Evolutionary conservation across 2,888 invertebrate species (phyloP).

Genomic region (Sinhomidia bicolor): DNA sequence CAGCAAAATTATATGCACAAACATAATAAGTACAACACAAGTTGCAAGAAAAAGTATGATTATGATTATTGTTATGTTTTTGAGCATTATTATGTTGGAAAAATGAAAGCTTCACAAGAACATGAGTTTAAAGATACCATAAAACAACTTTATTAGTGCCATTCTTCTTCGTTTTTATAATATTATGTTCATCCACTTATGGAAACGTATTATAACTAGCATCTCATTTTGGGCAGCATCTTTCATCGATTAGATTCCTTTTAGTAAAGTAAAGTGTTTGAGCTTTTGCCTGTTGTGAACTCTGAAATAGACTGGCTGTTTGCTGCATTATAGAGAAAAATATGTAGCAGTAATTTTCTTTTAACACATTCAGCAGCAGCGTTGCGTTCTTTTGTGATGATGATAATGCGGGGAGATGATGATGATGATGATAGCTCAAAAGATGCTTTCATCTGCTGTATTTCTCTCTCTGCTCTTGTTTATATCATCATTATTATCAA

Average conservation of each 20-base stretch:
- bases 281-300: neutral
- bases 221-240: constrained; percentile 67
- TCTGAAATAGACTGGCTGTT: neutral
- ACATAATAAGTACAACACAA: neutral
- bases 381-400: too few relatives aligned
- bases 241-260: constrained; percentile 63
- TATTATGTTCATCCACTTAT: constrained; percentile 57
- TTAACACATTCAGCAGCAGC: neutral
- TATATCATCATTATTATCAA: too few relatives aligned
- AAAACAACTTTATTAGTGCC: constrained; percentile 74
- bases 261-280: constrained; percentile 10
- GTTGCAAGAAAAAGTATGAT: constrained; percentile 10
- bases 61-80: constrained; percentile 69
- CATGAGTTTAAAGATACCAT: constrained; percentile 67
- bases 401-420: too few relatives aligned
- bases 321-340: neutral
- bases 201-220: constrained; percentile 50
- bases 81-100: constrained; percentile 36
- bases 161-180: constrained; percentile 60
- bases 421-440: too few relatives aligned
- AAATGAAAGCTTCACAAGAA: constrained; percentile 60
- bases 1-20: constrained; percentile 38
- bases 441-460: too few relatives aligned
- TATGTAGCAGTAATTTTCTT: neutral
- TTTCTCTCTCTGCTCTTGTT: neutral